Evolutionary conservation across 2,113 vertebrate genomes (phyloP).

Genomic region (Catagonus wagneri): DNA sequence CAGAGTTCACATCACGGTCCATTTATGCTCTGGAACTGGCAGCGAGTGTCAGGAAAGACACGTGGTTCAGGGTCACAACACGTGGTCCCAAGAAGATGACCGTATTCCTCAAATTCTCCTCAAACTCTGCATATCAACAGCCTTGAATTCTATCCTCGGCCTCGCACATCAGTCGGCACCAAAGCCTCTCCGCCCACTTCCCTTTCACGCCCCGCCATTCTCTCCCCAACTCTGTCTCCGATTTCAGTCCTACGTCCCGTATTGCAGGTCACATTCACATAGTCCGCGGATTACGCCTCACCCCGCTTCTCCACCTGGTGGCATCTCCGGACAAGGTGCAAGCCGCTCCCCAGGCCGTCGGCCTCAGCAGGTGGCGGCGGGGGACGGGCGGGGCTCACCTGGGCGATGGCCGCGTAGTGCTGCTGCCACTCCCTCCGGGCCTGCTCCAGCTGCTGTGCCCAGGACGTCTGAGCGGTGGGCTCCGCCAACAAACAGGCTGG

Average conservation of each 20-base stretch:
- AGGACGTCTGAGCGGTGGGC: constrained; percentile 86
- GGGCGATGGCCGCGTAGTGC: constrained; percentile 87
- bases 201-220: not conserved
- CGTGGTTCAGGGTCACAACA: not conserved
- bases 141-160: not conserved
- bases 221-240: not conserved
- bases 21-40: not conserved
- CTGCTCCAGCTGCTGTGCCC: constrained; percentile 92
- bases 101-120: not conserved
- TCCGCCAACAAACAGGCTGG: constrained; percentile 86
- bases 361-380: rapidly evolving
- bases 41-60: not conserved
- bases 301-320: not conserved
- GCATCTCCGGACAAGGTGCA: rapidly evolving
- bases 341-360: rapidly evolving
- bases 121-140: not conserved
- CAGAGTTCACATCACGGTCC: not conserved
- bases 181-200: not conserved
- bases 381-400: constrained; percentile 83
- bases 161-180: rapidly evolving
- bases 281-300: not conserved
- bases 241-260: not conserved
- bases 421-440: constrained; percentile 91
- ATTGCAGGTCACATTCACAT: not conserved
- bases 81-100: not conserved